Evolutionary conservation across 2,888 invertebrate genomes (phyloP).

Genomic region (Clusia tigrina): DNA sequence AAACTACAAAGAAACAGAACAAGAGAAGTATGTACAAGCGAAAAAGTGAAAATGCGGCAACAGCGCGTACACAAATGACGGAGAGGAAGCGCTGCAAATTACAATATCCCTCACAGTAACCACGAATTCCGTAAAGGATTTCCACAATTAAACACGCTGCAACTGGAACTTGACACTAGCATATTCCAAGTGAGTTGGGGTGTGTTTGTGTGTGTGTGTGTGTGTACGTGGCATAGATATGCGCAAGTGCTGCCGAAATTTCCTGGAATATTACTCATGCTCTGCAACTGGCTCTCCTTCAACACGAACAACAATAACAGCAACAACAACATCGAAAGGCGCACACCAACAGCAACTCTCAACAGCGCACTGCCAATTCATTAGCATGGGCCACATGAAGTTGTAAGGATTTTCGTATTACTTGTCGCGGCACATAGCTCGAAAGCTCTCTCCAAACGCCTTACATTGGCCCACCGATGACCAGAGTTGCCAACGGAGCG

Average conservation of each 20-base stretch:
- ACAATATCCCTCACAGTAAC: background rate
- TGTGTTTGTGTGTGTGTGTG: too few relatives aligned
- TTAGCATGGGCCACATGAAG: too few relatives aligned
- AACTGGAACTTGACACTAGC: background rate
- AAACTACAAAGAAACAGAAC: background rate
- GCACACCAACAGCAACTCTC: too few relatives aligned
- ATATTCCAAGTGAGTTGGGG: background rate
- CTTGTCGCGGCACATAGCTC: too few relatives aligned
- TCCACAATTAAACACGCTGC: background rate
- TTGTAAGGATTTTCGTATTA: too few relatives aligned
- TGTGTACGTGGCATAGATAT: background rate
- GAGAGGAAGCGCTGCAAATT: conserved; percentile 13
- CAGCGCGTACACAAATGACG: background rate
- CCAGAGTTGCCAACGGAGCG: too few relatives aligned
- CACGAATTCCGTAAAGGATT: background rate
- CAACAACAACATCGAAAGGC: background rate
- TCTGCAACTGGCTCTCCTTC: background rate
- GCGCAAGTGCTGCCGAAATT: background rate
- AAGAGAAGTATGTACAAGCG: background rate
- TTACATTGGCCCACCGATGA: too few relatives aligned
- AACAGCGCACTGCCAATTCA: background rate
- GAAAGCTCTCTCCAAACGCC: too few relatives aligned
- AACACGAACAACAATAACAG: background rate
- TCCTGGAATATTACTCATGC: background rate
- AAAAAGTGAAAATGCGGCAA: too few relatives aligned